Evolutionary conservation across 2,113 vertebrate genomes (phyloP).

Genomic region (Seriola quinqueradiata): DNA sequence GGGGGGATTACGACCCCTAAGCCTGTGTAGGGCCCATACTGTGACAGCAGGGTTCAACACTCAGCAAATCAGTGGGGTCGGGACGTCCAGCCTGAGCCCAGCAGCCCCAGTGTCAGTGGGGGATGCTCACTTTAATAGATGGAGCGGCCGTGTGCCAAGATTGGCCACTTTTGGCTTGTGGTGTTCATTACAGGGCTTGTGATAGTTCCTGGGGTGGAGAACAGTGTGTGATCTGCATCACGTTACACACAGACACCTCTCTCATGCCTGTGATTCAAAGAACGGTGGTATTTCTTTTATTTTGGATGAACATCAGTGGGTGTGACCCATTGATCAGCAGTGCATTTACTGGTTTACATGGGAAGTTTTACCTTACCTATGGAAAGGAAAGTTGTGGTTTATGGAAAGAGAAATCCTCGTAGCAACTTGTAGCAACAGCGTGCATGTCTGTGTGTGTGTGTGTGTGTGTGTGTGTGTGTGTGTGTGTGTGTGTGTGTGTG

Average conservation of each 20-base stretch:
- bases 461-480: too few species aligned
- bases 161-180: constrained; percentile 57
- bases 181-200: constrained; percentile 72
- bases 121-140: constrained; percentile 62
- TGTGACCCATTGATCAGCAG: background rate
- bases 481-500: background rate
- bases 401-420: constrained; percentile 20
- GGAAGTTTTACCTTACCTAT: constrained; percentile 31
- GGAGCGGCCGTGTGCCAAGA: constrained; percentile 59
- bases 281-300: constrained; percentile 40
- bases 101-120: constrained; percentile 40
- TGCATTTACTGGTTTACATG: too few species aligned
- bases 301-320: constrained; percentile 22
- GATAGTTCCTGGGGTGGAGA: constrained; percentile 56
- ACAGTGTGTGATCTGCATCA: constrained; percentile 64
- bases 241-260: constrained; percentile 31
- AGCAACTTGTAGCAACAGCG: constrained; percentile 20
- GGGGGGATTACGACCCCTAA: constrained; percentile 29
- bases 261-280: constrained; percentile 25
- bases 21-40: constrained; percentile 17
- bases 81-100: constrained; percentile 45
- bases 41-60: constrained; percentile 42
- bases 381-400: constrained; percentile 20
- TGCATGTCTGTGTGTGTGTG: too few species aligned
- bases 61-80: constrained; percentile 43